These are phyloP conservation scores for Triops longicaudatus DNA, from an alignment of 1,140 invertebrate species.

Conservation along the genomic window DNA sequence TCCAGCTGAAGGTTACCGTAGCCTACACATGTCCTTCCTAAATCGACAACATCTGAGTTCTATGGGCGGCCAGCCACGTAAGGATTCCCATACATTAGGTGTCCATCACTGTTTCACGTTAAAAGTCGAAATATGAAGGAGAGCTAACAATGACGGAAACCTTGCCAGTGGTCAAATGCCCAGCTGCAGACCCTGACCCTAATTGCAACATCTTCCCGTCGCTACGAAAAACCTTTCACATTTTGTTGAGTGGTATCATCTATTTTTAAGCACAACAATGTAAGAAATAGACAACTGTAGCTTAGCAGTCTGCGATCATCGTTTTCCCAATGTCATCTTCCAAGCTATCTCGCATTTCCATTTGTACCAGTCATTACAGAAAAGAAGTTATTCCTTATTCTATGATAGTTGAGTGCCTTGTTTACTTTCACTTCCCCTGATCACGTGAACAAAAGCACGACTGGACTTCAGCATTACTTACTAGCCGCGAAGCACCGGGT, in stretches of 20 bases:
- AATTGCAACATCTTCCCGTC: neutral
- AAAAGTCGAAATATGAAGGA: neutral
- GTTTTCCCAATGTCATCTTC: neutral
- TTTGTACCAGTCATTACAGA: neutral
- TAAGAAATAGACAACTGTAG: no score
- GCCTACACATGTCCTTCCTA: no score
- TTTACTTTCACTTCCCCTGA: neutral
- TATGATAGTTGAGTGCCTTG: neutral
- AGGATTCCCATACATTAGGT: neutral
- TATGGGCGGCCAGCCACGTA: neutral
- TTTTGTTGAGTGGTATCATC: neutral
- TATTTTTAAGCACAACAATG: no score
- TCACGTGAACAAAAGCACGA: slow-evolving; percentile 9
- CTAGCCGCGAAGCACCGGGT: neutral
- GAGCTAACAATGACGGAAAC: neutral
- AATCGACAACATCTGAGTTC: no score
- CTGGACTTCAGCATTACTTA: neutral
- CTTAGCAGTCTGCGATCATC: no score
- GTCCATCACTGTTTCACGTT: neutral
- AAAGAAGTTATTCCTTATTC: neutral
- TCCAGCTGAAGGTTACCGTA: no score
- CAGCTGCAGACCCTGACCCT: neutral
- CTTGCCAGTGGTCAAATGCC: neutral
- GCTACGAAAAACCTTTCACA: neutral
- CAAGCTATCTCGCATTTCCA: neutral